Conservation (phyloP, 2,113 vertebrate genomes). For the Bambusicola thoracicus region DNA sequence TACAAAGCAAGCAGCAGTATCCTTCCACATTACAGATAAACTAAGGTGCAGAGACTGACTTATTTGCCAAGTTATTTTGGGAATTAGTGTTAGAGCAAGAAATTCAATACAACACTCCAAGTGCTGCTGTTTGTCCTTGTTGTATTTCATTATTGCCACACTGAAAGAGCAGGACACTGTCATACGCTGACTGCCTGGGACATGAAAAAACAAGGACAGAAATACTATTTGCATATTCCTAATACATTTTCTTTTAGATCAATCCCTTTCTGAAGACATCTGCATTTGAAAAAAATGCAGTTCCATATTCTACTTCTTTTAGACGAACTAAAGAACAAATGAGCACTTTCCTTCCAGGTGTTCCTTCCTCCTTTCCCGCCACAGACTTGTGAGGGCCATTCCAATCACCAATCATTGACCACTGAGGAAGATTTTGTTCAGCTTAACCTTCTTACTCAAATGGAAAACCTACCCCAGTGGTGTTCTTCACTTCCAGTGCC, state of each 20-base stretch:
- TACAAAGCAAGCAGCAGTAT: background rate
- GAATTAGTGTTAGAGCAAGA: background rate
- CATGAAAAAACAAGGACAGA: background rate
- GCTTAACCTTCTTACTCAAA: background rate
- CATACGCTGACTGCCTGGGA: accelerated
- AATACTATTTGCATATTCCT: background rate
- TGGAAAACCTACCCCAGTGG: slow-evolving; percentile 73
- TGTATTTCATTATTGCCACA: background rate
- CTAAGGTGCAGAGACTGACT: background rate
- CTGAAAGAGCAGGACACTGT: background rate
- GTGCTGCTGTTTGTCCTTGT: background rate
- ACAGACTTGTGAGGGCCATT: background rate
- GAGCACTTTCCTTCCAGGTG: background rate
- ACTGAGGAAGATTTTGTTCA: background rate
- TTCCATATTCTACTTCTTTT: background rate
- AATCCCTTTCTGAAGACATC: background rate
- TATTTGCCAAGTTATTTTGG: background rate
- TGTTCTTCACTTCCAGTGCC: slow-evolving; percentile 76
- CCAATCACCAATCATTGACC: background rate
- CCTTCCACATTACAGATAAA: background rate
- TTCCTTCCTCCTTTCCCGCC: background rate
- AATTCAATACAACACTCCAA: background rate
- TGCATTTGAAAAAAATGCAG: background rate
- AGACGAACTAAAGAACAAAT: background rate
- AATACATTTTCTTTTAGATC: background rate